phyloP scores from a whole-genome alignment of 2,113 vertebrate genomes.

The Fukomys damarensis region DNA sequence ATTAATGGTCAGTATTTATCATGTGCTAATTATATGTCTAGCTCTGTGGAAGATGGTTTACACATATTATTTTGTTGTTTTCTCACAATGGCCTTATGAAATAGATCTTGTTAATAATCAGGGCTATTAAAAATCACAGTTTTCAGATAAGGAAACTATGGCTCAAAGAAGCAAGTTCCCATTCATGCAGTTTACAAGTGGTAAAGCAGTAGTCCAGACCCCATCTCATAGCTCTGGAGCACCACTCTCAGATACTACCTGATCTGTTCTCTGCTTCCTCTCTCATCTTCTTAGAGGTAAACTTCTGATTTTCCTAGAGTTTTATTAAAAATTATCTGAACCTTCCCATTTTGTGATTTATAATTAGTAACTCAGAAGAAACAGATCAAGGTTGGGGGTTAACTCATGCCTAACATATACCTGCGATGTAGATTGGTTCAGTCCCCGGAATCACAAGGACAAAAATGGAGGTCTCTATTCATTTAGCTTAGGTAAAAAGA shows the following conservation, averaged over 20 bases:
- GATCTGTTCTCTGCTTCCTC: neutral
- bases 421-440: neutral
- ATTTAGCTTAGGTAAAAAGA: constrained; percentile 56
- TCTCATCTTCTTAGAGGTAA: constrained; percentile 3
- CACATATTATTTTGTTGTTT: constrained; percentile 1
- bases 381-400: neutral
- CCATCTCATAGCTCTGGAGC: neutral
- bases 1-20: neutral
- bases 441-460: too few species aligned
- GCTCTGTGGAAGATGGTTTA: neutral
- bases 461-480: neutral
- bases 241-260: neutral
- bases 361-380: constrained; percentile 56
- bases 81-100: neutral
- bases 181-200: neutral
- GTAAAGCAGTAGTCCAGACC: neutral
- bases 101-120: constrained; percentile 2
- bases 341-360: constrained; percentile 33
- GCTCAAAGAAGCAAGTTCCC: constrained; percentile 24
- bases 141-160: constrained; percentile 51
- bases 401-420: neutral
- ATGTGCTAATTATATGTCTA: neutral
- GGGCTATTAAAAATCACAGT: neutral
- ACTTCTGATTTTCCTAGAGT: constrained; percentile 11
- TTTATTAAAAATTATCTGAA: constrained; percentile 38